Evolutionary conservation across 2,888 invertebrate species (phyloP), one percentile per base, ranked within the genome.

Genomic region (Leucoptera coffeella): DNA sequence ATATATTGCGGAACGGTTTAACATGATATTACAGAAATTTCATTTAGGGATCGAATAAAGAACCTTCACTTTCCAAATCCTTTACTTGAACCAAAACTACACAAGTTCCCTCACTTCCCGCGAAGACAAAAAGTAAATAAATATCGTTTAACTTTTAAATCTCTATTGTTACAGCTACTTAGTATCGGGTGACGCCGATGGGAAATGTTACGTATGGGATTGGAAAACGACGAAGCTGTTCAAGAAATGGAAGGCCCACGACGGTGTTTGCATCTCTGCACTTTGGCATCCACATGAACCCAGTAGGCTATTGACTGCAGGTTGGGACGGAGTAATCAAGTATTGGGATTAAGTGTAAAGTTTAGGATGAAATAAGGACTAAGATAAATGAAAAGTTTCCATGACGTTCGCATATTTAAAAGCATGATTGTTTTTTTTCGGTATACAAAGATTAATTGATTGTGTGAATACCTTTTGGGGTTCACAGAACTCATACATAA

Each of bases 261-360:
- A 99, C 39, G 91, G 91, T 32, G 96, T 97, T 10, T 97, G 97
- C 50, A 96, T 96, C 33, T 80, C 84, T 10, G 81, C 85, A 0
- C 69, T 97, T 10, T 99, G 99, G 99, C 97, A 99, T 72, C 99
- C 99, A 0, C 97, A 99, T 49, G 99, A 99, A 56, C 89, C 96
- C 3, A 95, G 95, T 47, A 89, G 92, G 53, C 76, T 99, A 29
- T 88, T 91, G n/a, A 94, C 96, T 0, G 95, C 95, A 22, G 96
- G 99, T 25, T 99, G 99, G 99, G 99, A 99, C 61, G 95, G 95
- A 4, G 72, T 91, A 36, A 93, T 99, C 40, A 99, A 99, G 60
- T 93, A 92, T 57, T 99, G 99, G 97, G 97, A 97, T 67, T 97
- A 77, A 77, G 42, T 35, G 35, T 17, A 17, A 17, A 7, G 17